Conservation (phyloP, 2,113 vertebrate species). For the Brienomyrus brachyistius region DNA sequence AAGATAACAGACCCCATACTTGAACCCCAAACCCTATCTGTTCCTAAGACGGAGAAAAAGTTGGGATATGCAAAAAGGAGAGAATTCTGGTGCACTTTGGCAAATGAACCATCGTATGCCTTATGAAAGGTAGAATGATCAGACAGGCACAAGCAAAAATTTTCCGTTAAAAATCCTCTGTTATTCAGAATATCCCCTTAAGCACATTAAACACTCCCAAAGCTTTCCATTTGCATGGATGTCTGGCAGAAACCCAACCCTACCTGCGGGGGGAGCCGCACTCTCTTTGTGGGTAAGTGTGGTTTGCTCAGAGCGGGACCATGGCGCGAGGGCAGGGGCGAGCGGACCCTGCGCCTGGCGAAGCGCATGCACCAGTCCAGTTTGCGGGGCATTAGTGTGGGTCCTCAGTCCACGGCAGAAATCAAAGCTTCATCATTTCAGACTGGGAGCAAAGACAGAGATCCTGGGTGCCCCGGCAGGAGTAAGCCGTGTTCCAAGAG, state of each 20-base stretch:
- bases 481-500: not conserved
- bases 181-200: not conserved
- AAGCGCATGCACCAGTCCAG: constrained; percentile 59
- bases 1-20: not conserved
- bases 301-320: not conserved
- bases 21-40: not conserved
- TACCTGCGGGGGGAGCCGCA: not conserved
- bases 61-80: not conserved
- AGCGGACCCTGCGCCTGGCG: constrained; percentile 51
- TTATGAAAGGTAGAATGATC: not conserved
- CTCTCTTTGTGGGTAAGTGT: not conserved
- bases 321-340: not conserved
- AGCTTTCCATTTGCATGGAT: not conserved
- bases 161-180: not conserved
- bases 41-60: not conserved
- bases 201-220: not conserved
- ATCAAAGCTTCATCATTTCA: not conserved
- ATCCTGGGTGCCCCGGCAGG: not conserved
- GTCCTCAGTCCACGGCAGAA: not conserved
- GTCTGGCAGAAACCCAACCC: not conserved
- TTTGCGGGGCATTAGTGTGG: constrained; percentile 39
- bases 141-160: not conserved
- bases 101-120: not conserved
- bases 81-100: not conserved
- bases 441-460: not conserved